Evolutionary conservation across 2,113 vertebrate genomes (phyloP), one percentile per base, ranked within the genome.

Genomic region (Alces alces): DNA sequence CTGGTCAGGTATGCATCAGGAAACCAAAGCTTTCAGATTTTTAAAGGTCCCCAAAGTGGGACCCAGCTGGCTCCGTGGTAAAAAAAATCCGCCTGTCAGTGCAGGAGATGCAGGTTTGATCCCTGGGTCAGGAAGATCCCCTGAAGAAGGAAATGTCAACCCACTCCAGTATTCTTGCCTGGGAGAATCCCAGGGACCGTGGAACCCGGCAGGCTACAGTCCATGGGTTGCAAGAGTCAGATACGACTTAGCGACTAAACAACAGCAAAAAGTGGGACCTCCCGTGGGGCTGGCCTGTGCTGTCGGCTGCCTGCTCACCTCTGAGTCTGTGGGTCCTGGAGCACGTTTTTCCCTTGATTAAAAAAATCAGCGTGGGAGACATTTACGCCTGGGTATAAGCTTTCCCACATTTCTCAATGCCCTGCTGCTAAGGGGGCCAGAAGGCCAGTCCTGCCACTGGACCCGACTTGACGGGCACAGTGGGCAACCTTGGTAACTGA

Each of bases 361-460:
- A 89, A 76, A 36, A 36, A 36, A 78, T 6, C 3, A 36, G 28
- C 1, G 3, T 47, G 50, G n/a, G 45, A 78, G 45, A 80, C n/a
- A n/a, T 21, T 84, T 19, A 54, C 0, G 6, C 33, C 27, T 2
- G 27, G 11, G 16, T 10, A 45, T 2, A 9, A 8, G 30, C 10
- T 30, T 47, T 45, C 45, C 83, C 36, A 47, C 17, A 4, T 30
- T 27, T 16, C 86, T 47, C 30, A 54, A 10, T 23, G 25, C 88
- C 36, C 28, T n/a, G 58, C 7, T 3, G 17, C 14, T 4, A 52
- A 23, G 1, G 0, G 45, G 90, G 28, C 25, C 50, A n/a, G 88
- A 88, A 64, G 2, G 57, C 88, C 61, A 17, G 17, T 66, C 79
- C 84, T 57, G 33, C 60, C 58, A 36, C 76, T 3, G 16, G 10